These are phyloP conservation scores for Corvus moneduloides DNA, from an alignment of 2,113 vertebrate species.

Conservation along the genomic window DNA sequence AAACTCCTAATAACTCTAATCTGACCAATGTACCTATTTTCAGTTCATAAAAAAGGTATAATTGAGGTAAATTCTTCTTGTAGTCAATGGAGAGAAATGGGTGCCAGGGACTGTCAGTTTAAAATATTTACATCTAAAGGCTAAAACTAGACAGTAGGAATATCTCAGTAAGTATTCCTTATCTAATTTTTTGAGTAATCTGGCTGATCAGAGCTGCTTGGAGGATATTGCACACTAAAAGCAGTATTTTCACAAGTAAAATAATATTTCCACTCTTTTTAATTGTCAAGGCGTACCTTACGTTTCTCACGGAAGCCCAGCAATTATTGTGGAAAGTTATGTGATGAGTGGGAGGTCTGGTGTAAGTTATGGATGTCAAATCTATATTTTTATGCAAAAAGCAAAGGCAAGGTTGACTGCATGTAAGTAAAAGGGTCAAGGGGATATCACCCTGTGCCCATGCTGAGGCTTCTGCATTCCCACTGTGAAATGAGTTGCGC, in stretches of 20 bases:
- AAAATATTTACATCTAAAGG: neutral
- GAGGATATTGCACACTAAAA: neutral
- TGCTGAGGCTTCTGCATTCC: neutral
- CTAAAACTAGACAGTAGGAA: neutral
- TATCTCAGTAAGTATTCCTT: neutral
- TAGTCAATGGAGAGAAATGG: neutral
- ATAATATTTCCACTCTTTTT: neutral
- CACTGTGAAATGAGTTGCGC: neutral
- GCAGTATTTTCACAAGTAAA: neutral
- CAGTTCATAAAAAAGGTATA: neutral
- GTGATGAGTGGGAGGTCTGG: neutral
- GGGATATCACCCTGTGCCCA: rapidly evolving
- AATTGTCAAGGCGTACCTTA: neutral
- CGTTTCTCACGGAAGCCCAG: neutral
- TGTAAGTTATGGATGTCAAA: neutral
- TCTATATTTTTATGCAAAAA: neutral
- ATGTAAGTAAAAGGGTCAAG: neutral
- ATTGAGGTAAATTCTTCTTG: neutral
- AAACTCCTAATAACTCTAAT: neutral
- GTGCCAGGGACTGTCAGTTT: neutral
- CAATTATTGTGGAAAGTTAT: neutral
- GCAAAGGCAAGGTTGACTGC: neutral
- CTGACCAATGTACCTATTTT: neutral
- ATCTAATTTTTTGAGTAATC: neutral
- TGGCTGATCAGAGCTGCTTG: neutral